phyloP scores from a whole-genome alignment of 2,888 invertebrate genomes.

The Netelia melanura region DNA sequence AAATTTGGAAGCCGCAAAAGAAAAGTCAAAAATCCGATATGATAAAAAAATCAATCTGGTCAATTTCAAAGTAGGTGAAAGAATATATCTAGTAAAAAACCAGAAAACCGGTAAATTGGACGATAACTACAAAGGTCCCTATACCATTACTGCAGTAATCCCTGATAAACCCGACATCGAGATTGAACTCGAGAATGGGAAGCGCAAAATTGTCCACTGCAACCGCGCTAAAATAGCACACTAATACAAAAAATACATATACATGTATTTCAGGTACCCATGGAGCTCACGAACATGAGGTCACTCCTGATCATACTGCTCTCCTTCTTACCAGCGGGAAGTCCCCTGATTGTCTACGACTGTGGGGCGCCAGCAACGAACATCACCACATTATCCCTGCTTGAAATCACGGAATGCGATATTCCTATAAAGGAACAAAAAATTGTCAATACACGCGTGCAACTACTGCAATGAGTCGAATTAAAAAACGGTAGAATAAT shows the following conservation, averaged over 20 bases:
- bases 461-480: too few relatives aligned
- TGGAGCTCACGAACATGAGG: background rate
- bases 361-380: too few relatives aligned
- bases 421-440: too few relatives aligned
- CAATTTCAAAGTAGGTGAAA: background rate
- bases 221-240: background rate
- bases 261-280: background rate
- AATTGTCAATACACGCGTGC: too few relatives aligned
- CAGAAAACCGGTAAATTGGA: background rate
- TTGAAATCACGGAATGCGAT: too few relatives aligned
- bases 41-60: background rate
- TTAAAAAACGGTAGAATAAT: too few relatives aligned
- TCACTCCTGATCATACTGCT: background rate
- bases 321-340: background rate
- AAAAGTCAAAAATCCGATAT: background rate
- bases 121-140: background rate
- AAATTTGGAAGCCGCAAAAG: background rate
- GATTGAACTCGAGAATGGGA: background rate
- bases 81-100: too few relatives aligned
- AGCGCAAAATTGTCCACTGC: background rate
- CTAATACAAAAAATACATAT: background rate
- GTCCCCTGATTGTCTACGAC: too few relatives aligned
- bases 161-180: background rate
- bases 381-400: too few relatives aligned
- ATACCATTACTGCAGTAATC: background rate